Base-by-base conservation (phyloP, 2,888 invertebrate genomes). In the Phymatocera aterrima region DNA sequence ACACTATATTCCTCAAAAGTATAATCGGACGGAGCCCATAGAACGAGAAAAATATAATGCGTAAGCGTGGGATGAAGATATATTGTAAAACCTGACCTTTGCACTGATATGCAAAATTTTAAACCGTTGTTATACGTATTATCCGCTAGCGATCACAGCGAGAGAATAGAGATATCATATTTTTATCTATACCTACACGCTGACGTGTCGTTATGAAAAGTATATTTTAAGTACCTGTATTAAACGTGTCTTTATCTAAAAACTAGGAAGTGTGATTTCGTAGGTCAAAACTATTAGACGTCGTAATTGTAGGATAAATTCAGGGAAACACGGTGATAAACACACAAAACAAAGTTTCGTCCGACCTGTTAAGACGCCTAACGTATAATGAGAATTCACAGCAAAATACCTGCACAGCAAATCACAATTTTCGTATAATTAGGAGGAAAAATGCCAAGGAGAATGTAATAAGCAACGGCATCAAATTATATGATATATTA, bases 81-180 rank as follows among this genome's bases (percentile, higher is more conserved):
- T 46, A n/a, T n/a, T n/a, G n/a, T n/a, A n/a, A 68, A 68, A 46
- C 68, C 28, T 68, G 68, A 68, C 68, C 68, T 68, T 46, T 68
- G 68, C n/a, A 68, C 46, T 46, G 34, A 68, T 68, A 46, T 68
- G 12, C 43, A 8, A 68, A 68, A 46, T 68, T 68, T 68, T 15
- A 68, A 68, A 68, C 46, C 28, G 68, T 43, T 28, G 46, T n/a
- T 21, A n/a, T 68, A 54, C 15, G 43, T 43, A 37, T 64, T 64
- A 64, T 37, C 61, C 34, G 37, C 64, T 37, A 21, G 37, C n/a
- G 37, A 61, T 34, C 37, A 12, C 12, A 40, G 18, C 18, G 15
- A 37, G 61, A 64, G 37, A 64, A 64, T 37, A n/a, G 37, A 37
- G 61, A 34, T 18, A 60, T 31, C 24, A 60, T 3, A 37, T 6